Base-by-base conservation (phyloP, 2,888 invertebrate genomes). In the Lasiommata megera region DNA sequence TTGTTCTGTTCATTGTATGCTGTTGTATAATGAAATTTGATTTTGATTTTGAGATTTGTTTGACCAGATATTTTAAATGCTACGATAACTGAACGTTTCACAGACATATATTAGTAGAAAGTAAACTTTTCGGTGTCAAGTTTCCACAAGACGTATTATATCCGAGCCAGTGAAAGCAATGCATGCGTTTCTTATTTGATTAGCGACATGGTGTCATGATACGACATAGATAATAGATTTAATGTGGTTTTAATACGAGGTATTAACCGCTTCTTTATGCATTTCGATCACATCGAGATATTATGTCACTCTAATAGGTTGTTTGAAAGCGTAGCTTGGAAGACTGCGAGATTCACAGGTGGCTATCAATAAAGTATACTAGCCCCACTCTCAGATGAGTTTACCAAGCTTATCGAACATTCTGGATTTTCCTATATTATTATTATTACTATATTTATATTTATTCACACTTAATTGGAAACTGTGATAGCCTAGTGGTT, bases 241-340 rank as follows among this genome's bases (percentile, higher is more conserved):
- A 48, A 61, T 61, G 48, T 52, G 58, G 43, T 58, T 61, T 61
- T 61, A 61, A 61, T 58, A 53, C 17, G 34, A 54, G 41, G 17
- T 38, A 58, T 61, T 61, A 61, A 54, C 55, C 58, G 58, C 48
- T 58, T 58, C 54, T 55, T 55, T 52, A 55, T 48, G 17, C 43
- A 58, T 61, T 48, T 58, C 37, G 58, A 55, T 61, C 61, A 55
- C 54, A 52, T 52, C 58, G 58, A 52, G 51, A 58, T 58, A 61
- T 58, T 61, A 58, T 61, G 61, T 61, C 61, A 52, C 52, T 36
- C 55, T 53, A 58, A 61, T 54, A 57, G 54, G 47, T 48, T 48
- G 44, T 51, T 61, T 31, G 58, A 55, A 58, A 61, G 54, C 41
- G 44, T 38, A 50, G 31, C 54, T 47, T 41, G 18, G 52, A 11